These are phyloP conservation scores for Catonia carolina DNA, from an alignment of 2,888 invertebrate genomes.

Conservation along the genomic window DNA sequence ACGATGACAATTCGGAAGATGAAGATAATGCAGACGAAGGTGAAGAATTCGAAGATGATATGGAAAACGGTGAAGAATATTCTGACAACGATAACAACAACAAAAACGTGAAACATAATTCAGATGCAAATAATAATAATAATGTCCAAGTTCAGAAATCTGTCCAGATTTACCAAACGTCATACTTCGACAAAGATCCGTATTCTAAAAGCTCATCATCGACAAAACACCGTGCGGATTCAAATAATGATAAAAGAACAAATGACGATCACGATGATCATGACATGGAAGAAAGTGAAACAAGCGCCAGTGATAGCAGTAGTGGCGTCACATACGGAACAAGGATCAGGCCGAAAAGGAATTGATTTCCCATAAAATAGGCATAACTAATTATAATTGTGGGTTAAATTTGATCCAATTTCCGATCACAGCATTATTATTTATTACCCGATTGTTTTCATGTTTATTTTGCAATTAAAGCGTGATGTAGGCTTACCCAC, in stretches of 20 bases:
- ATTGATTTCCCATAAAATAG: no score
- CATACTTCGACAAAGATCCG: background rate
- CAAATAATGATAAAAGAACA: background rate
- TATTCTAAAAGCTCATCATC: no score
- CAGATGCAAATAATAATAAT: background rate
- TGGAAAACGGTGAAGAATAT: background rate
- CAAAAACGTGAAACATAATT: background rate
- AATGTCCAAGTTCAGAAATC: slow-evolving; percentile 7
- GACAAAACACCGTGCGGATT: background rate
- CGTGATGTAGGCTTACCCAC: no score
- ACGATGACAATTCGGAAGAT: background rate
- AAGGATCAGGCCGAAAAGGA: background rate
- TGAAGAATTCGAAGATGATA: background rate
- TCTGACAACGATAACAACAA: background rate
- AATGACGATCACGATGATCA: slow-evolving; percentile 2
- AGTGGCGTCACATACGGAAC: background rate
- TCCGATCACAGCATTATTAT: no score
- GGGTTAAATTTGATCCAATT: no score
- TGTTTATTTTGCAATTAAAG: no score
- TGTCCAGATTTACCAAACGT: slow-evolving; percentile 3
- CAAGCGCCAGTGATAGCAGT: background rate
- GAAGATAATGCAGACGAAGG: slow-evolving; percentile 4
- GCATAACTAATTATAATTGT: no score
- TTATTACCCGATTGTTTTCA: no score
- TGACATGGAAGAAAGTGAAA: slow-evolving; percentile 2